Evolutionary conservation across 1,140 invertebrate species (phyloP).

Genomic region (Orchestia grillus): DNA sequence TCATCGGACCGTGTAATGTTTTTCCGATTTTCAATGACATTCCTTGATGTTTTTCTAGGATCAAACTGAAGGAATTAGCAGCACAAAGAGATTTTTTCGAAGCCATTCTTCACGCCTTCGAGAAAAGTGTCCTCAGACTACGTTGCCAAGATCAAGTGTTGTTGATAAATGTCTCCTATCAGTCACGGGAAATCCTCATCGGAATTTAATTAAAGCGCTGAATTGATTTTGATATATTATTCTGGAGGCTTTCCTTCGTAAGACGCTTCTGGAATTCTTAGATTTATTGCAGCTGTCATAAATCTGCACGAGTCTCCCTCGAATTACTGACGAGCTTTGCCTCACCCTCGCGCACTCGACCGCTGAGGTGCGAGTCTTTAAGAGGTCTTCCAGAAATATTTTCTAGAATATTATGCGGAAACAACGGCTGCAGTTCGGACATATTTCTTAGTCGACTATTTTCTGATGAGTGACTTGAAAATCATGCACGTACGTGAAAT

Average conservation of each 20-base stretch:
- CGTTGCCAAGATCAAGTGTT: neutral
- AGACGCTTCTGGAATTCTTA: constrained; percentile 1
- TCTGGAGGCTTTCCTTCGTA: neutral
- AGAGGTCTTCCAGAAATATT: neutral
- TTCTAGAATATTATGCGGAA: neutral
- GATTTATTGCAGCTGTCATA: constrained; percentile 34
- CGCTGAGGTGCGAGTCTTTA: neutral
- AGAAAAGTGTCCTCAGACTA: neutral
- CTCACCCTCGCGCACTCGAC: neutral
- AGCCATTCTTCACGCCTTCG: neutral
- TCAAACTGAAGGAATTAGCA: neutral
- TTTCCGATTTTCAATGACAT: neutral
- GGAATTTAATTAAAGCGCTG: constrained; percentile 32
- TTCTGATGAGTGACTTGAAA: neutral
- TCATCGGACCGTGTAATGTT: neutral
- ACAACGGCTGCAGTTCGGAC: neutral
- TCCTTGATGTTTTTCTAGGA: neutral
- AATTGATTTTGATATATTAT: constrained; percentile 42
- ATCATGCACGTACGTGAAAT: neutral
- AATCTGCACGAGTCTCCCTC: constrained; percentile 24
- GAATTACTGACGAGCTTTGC: neutral
- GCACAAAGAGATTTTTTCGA: neutral
- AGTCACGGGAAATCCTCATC: constrained; percentile 29
- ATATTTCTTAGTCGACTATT: neutral
- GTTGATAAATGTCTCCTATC: constrained; percentile 34